Evolutionary conservation across 1,140 invertebrate genomes (phyloP).

Genomic region (Antheraea pernyi): DNA sequence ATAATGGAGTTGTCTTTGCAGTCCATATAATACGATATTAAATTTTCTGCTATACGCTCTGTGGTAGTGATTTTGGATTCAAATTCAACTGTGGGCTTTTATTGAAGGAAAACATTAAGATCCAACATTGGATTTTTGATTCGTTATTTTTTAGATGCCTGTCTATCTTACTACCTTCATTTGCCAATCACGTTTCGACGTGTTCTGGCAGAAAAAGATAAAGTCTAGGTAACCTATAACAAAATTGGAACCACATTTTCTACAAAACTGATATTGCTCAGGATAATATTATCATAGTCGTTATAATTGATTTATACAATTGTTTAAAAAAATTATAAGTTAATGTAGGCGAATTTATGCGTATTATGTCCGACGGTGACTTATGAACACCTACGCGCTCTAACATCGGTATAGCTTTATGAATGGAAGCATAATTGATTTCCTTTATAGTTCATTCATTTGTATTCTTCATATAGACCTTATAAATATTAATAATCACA

Average conservation of each 20-base stretch:
- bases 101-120: not conserved
- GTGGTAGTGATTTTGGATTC: too few species aligned
- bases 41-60: not conserved
- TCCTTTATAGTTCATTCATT: slow-evolving; percentile 48
- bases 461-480: slow-evolving; percentile 40
- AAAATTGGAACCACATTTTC: too few species aligned
- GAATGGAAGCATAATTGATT: slow-evolving; percentile 55
- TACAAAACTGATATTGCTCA: too few species aligned
- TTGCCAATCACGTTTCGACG: too few species aligned
- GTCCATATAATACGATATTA: not conserved
- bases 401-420: slow-evolving; percentile 45
- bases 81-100: not conserved
- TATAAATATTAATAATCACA: slow-evolving; percentile 33
- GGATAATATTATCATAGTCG: not conserved
- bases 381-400: slow-evolving; percentile 48
- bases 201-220: too few species aligned
- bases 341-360: slow-evolving; percentile 6
- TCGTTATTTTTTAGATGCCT: too few species aligned
- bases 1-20: not conserved
- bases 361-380: slow-evolving; percentile 30
- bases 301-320: not conserved
- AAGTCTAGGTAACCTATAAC: too few species aligned
- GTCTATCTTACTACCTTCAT: too few species aligned
- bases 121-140: too few species aligned
- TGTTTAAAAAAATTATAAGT: slow-evolving; percentile 5